phyloP scores from a whole-genome alignment of 2,888 invertebrate genomes.

The Prenolepis imparis region DNA sequence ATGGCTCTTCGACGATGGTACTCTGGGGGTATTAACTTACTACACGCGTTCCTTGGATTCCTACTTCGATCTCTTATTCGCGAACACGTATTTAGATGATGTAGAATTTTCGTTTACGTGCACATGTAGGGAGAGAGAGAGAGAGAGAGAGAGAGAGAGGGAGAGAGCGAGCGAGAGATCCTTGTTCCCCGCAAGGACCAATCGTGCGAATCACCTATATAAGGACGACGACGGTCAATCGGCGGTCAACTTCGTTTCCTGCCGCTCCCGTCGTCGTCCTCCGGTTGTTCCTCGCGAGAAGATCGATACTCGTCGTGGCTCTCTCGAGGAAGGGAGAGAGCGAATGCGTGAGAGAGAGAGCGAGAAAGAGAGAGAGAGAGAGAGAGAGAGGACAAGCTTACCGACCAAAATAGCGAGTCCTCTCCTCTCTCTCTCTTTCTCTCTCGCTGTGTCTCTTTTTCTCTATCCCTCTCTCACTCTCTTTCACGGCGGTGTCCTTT shows the following conservation, averaged over 20 bases:
- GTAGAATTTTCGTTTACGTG: not conserved
- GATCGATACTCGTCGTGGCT: constrained; percentile 31
- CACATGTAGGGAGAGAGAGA: not conserved
- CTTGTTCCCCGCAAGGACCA: not conserved
- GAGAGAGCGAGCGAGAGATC: not conserved
- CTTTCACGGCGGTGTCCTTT: constrained; percentile 40
- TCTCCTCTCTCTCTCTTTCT: constrained; percentile 21
- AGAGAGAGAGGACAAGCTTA: not conserved
- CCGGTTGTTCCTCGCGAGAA: constrained; percentile 26
- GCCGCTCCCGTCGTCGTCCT: constrained; percentile 28
- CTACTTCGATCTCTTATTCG: constrained; percentile 6
- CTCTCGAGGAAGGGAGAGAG: not conserved
- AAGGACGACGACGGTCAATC: constrained; percentile 39
- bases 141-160: not conserved
- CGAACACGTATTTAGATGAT: not conserved
- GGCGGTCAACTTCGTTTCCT: constrained; percentile 24
- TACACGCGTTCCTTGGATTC: not conserved
- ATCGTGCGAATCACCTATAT: constrained; percentile 18
- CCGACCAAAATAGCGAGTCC: constrained; percentile 50
- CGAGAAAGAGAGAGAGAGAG: not conserved
- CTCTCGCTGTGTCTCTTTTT: not conserved
- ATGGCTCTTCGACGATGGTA: constrained; percentile 7
- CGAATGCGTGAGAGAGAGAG: not conserved
- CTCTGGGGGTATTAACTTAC: not conserved
- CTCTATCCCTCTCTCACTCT: not conserved